Base-by-base conservation (phyloP, 2,113 vertebrate genomes). In the Gymnarchus niloticus region DNA sequence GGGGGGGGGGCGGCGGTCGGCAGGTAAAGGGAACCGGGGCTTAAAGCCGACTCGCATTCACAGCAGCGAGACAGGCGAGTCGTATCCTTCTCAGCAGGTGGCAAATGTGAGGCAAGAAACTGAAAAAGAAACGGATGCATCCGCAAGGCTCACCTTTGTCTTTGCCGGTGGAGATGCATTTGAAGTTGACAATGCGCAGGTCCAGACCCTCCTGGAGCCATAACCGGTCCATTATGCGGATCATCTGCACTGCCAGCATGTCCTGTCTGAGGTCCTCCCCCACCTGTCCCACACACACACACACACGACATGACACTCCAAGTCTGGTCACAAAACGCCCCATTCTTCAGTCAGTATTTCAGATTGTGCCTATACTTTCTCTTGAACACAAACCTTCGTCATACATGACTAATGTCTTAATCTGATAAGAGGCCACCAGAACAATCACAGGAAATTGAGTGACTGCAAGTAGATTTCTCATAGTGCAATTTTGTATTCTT, bases 211-310 rank as follows among this genome's bases (percentile, higher is more conserved):
- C 98, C 91, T 99, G 97, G 88, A 98, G 94, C 98, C 98, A 99
- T 88, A 99, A 97, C 87, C 98, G 97, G 91, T 99, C 98, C 98
- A 99, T 99, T 82, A 99, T 97, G 85, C 97, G 98, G 91, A 99
- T 99, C 97, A 99, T 98, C 91, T 99, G 98, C 56, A 99, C 95
- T 57, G 98, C 97, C 90, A 99, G 89, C 98, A 99, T 99, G 93
- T 99, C 98, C 93, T 99, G 98, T 48, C 98, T 95, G 89, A 99
- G 92, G 92, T 99, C 98, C 90, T 99, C 98, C 83, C 98, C 98
- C 83, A 99, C 97, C 98, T 99, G 88, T 69, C 90, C 89, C 69
- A 46, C 54, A 86, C 10, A 86, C 37, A 12, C 51, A 83, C 41
- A 69, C 10, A 51, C 19, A 73, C 25, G 73, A 81, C 21, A 48